Base-by-base conservation (phyloP, 2,888 invertebrate genomes). In the Zaprionus obscuricornis region DNA sequence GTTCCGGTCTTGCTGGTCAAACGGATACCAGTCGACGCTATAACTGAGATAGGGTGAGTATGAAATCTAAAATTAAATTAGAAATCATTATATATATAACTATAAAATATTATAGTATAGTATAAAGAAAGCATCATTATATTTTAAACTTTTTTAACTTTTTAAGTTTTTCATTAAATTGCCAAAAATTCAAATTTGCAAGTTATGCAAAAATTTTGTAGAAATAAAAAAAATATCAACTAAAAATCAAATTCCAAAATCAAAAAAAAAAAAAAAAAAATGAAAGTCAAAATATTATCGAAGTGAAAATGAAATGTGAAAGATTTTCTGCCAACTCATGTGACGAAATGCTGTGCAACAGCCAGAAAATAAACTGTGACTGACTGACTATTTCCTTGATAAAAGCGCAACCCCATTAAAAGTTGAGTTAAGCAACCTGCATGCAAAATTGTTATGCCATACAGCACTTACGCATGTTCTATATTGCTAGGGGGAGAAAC, bases 11-110 rank as follows among this genome's bases (percentile, higher is more conserved):
- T 3, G 31, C 39, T 5, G 20, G 34, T 8, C 22, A 20, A 6
- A 11, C 10, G 24, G 57, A 67, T 5, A 33, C 22, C 31, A 31
- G 14, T 7, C 27, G 59, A n/a, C 63, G 60, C 36, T 54, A 54
- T 49, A 87, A 89, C 87, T 89, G 86, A 88, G 87, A 75, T 59
- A 87, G 74, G 88, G 88, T 88, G 37, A 88, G 88, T 83, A 20
- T 3, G 8, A 14, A 7, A 26, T 40, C 16, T 26, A 40, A 16
- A 7, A 22, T 26, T 33, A 2, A n/a, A n/a, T n/a, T n/a, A n/a
- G n/a, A 43, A 8, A 26, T n/a, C n/a, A n/a, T n/a, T n/a, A n/a
- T n/a, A n/a, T n/a, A n/a, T n/a, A n/a, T n/a, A n/a, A n/a, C n/a
- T n/a, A n/a, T n/a, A n/a, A n/a, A n/a, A n/a, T n/a, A n/a, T n/a